Conservation (phyloP, 2,888 invertebrate species). For the Pseudococcus longispinus region DNA sequence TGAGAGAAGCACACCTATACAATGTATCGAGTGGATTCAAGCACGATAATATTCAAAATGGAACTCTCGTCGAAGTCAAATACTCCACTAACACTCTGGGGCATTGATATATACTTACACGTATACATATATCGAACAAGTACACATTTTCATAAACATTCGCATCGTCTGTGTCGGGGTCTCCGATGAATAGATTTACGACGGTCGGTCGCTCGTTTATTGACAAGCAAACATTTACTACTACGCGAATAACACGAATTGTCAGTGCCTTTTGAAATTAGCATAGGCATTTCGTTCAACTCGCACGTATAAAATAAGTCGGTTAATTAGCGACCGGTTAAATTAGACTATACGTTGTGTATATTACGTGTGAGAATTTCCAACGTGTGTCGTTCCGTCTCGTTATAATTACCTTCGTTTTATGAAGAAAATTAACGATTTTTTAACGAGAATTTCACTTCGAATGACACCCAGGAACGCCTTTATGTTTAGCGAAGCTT, state of each 20-base stretch:
- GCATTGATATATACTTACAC: neutral
- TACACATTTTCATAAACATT: neutral
- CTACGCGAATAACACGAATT: neutral
- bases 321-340: constrained; percentile 1
- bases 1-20: neutral
- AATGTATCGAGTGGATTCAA: neutral
- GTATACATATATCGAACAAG: neutral
- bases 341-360: constrained; percentile 8
- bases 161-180: neutral
- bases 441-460: neutral
- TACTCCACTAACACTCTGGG: neutral
- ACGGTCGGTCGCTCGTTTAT: constrained; percentile 15
- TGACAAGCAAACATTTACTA: constrained; percentile 11
- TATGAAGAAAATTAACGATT: constrained; percentile 23
- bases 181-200: constrained; percentile 8
- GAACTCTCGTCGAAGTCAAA: neutral
- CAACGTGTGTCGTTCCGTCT: neutral
- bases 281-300: neutral
- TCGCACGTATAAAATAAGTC: constrained; percentile 14
- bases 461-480: neutral
- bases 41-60: neutral
- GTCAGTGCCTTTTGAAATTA: constrained; percentile 15
- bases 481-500: neutral
- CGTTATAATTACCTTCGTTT: constrained; percentile 12
- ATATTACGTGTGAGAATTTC: constrained; percentile 22